Evolutionary conservation across 2,888 invertebrate genomes (phyloP).

Genomic region (Cephus runcator): DNA sequence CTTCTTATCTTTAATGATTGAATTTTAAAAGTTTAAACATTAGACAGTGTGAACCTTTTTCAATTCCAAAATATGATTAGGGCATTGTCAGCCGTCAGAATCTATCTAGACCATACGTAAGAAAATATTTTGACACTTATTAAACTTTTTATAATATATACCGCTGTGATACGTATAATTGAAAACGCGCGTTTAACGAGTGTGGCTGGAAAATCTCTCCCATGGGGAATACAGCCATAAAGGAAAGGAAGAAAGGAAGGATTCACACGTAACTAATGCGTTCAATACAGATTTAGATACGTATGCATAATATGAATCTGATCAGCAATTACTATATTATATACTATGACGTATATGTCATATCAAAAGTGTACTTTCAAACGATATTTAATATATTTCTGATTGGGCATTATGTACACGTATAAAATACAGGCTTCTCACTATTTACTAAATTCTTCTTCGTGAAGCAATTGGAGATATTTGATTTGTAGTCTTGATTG

Average conservation of each 20-base stretch:
- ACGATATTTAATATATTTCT: background rate
- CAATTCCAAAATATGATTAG: background rate
- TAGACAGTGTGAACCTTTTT: background rate
- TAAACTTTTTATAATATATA: no score
- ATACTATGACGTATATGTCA: background rate
- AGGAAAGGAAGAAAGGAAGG: no score
- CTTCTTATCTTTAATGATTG: background rate
- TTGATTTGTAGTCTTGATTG: background rate
- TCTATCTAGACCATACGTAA: no score
- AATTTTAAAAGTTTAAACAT: background rate
- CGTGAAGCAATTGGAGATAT: background rate
- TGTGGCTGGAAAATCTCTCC: no score
- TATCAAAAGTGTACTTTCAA: background rate
- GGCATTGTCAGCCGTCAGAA: background rate
- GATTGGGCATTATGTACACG: background rate
- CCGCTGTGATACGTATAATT: no score
- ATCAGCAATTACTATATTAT: background rate
- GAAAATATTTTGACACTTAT: no score
- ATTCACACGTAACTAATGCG: background rate
- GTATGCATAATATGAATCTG: background rate
- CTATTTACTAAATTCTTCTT: background rate
- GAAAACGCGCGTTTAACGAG: no score
- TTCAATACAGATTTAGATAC: background rate
- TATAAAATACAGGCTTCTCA: background rate
- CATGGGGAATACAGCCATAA: no score